Evolutionary conservation across 2,797 vertebrate genomes (phyloP).

Genomic region (Manis javanica): DNA sequence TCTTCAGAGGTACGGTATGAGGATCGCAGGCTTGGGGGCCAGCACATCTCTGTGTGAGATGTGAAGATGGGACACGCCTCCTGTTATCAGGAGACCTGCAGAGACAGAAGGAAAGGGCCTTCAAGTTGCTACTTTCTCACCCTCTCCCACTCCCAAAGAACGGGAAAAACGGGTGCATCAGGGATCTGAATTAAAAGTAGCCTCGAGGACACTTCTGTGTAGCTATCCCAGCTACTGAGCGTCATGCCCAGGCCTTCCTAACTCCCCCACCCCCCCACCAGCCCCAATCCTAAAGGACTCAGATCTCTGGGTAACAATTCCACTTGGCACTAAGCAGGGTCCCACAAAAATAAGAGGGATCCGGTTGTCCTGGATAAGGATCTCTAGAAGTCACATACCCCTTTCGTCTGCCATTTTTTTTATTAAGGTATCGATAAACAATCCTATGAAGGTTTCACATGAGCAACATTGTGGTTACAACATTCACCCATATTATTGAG

Average conservation of each 20-base stretch:
- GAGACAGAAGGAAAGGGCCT: not conserved
- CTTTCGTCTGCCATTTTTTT: not conserved
- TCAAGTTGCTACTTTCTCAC: not conserved
- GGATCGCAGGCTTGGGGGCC: not conserved
- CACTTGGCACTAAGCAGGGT: not conserved
- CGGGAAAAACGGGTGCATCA: not conserved
- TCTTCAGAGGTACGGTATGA: not conserved
- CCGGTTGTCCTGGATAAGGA: not conserved
- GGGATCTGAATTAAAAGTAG: not conserved
- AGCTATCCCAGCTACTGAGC: not conserved
- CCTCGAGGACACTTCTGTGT: not conserved
- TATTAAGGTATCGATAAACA: too few relatives aligned
- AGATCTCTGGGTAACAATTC: not conserved
- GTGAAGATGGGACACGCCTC: not conserved
- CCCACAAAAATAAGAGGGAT: conserved; percentile 8
- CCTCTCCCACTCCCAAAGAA: not conserved
- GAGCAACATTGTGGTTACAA: too few relatives aligned
- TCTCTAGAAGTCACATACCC: not conserved
- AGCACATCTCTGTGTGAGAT: not conserved
- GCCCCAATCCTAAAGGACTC: not conserved
- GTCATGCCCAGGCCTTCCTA: not conserved
- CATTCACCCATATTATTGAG: too few relatives aligned
- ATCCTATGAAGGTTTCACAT: too few relatives aligned
- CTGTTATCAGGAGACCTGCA: not conserved
- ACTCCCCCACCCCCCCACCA: not conserved